Evolutionary conservation across 1,140 invertebrate genomes (phyloP), one percentile per base, ranked within the genome.

Genomic region (Spodoptera litura): DNA sequence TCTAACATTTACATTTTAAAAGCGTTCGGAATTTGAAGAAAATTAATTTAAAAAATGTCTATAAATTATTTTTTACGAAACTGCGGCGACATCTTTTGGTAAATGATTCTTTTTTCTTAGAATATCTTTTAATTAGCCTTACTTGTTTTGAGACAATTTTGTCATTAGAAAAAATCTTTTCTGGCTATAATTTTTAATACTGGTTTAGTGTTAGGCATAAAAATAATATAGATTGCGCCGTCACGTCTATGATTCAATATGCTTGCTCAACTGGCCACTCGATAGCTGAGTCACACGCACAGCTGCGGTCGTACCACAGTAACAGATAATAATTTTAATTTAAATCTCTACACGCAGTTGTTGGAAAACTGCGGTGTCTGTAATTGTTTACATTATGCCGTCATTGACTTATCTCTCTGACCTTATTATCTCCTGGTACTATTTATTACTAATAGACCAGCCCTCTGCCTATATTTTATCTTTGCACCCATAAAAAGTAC

Each of bases 291-390:
- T 75, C 72, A 75, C 27, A 12, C 9, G 20, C 44, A 53, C 72
- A 75, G 72, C 72, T 75, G 72, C 72, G 72, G 44, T 59, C 44
- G 31, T 6, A n/a, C 56, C 49, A 75, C 44, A 62, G 61, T 31
- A 75, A 62, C 72, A 75, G 72, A 75, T 75, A 75, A 58, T 75
- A 49, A 75, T 75, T 75, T 73, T 75, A 75, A 75, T 75, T 75
- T 75, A 62, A 73, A 75, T 75, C 72, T 75, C 72, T 13, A 75
- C 56, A 61, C 72, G 59, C 72, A 62, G 31, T 75, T 62, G 58
- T 53, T 75, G 72, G 72, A 75, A 75, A 75, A 75, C 58, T 75
- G 61, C n/a, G 61, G 31, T 64, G 35, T 44, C 6, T 44, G 58
- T 75, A 75, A 62, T 75, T 75, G 72, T 75, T 44, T 62, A 49